A percentile compares a stretch with the other conserved stretches of the same genome.
These are phyloP conservation scores for Syngnathoides biaculeatus DNA, from an alignment of 2,113 vertebrate genomes.

Conservation along the genomic window DNA sequence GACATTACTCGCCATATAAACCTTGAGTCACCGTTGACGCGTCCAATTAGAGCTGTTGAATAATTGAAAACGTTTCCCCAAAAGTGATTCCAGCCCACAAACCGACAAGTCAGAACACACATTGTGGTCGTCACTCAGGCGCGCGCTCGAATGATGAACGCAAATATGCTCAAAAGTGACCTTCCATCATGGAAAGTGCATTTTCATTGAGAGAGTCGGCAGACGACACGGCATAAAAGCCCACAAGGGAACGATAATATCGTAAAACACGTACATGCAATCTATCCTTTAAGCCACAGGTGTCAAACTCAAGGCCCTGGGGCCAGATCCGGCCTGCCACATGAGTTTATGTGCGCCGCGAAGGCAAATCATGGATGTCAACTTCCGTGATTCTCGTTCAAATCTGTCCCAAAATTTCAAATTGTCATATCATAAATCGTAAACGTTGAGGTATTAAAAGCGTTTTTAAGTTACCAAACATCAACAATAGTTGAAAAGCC, in stretches of 20 bases:
- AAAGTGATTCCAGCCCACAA: conserved; percentile 33
- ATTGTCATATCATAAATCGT: too few species aligned
- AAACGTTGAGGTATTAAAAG: too few species aligned
- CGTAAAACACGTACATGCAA: conserved; percentile 14
- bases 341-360: too few species aligned
- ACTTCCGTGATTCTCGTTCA: too few species aligned
- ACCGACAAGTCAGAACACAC: conserved; percentile 20
- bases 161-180: neutral
- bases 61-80: conserved; percentile 57
- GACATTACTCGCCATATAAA: conserved; percentile 7
- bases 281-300: conserved; percentile 33
- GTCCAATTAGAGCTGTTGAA: conserved; percentile 59
- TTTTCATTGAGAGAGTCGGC: conserved; percentile 7
- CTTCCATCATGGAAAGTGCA: neutral
- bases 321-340: too few species aligned
- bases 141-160: conserved; percentile 8
- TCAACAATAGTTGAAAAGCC: too few species aligned
- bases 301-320: too few species aligned
- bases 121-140: conserved; percentile 2
- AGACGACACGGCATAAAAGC: conserved; percentile 4
- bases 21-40: conserved; percentile 39
- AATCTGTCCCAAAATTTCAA: too few species aligned
- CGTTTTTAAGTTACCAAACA: too few species aligned
- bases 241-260: conserved; percentile 14
- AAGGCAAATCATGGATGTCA: too few species aligned